phyloP scores from a whole-genome alignment of 2,888 invertebrate genomes.

The Syritta pipiens region DNA sequence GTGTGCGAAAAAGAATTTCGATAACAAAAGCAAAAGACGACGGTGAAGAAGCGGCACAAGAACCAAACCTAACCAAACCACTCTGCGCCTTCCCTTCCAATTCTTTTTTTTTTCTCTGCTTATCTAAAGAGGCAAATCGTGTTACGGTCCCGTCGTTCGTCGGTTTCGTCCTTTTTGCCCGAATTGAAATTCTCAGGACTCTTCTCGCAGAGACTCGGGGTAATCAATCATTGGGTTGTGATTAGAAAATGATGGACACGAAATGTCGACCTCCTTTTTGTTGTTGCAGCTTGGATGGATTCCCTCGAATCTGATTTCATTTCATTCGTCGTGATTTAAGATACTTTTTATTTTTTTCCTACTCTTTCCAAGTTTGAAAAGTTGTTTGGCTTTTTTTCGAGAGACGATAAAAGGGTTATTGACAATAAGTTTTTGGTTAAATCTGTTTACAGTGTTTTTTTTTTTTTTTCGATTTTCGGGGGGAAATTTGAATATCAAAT shows the following conservation, averaged over 20 bases:
- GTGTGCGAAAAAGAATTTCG: neutral
- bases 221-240: constrained; percentile 67
- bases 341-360: neutral
- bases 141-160: constrained; percentile 36
- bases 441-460: constrained; percentile 21
- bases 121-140: constrained; percentile 64
- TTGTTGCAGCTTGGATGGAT: no score
- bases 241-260: constrained; percentile 67
- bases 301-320: neutral
- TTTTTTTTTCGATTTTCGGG: neutral
- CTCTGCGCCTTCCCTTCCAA: neutral
- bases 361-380: neutral
- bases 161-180: neutral
- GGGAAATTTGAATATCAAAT: constrained; percentile 41
- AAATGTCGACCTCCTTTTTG: constrained; percentile 22
- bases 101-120: constrained; percentile 15
- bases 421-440: constrained; percentile 55
- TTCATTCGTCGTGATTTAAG: neutral
- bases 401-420: constrained; percentile 59
- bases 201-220: no score
- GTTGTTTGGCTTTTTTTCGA: neutral
- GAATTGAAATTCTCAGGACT: constrained; percentile 56
- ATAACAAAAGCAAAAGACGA: constrained; percentile 4
- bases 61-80: no score
- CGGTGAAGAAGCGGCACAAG: neutral